Evolutionary conservation across 2,113 vertebrate genomes (phyloP).

Genomic region (Sialia sialis): DNA sequence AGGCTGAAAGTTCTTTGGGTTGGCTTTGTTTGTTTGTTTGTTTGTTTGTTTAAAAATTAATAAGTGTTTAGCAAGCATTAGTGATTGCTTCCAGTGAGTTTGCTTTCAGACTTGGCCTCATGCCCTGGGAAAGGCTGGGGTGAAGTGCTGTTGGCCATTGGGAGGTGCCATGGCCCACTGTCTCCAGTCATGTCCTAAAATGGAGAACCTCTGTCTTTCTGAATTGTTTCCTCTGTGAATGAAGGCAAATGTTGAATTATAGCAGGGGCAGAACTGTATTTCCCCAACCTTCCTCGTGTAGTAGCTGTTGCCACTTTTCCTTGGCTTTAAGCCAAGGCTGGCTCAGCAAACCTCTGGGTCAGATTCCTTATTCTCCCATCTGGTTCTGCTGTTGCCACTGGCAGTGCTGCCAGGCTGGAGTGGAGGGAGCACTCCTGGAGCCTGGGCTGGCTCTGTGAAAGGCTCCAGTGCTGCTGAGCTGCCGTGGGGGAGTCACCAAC

Average conservation of each 20-base stretch:
- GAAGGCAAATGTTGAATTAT: not conserved
- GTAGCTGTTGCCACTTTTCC: not conserved
- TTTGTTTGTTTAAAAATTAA: not conserved
- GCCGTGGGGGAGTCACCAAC: no score
- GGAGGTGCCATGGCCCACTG: not conserved
- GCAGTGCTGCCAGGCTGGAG: not conserved
- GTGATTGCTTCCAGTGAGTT: not conserved
- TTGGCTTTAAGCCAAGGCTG: not conserved
- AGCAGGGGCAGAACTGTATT: not conserved
- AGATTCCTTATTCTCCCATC: not conserved
- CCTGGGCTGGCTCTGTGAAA: not conserved
- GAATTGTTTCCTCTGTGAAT: not conserved
- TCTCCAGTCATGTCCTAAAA: not conserved
- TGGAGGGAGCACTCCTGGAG: no score
- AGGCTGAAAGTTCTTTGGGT: not conserved
- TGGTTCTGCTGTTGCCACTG: rapidly evolving
- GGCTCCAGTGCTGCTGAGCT: rapidly evolving
- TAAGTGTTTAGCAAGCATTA: not conserved
- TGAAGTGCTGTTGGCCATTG: not conserved
- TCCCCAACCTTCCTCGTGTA: not conserved
- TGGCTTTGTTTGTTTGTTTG: not conserved
- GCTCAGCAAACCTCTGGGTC: not conserved
- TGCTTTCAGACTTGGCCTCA: not conserved
- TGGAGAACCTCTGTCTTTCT: not conserved
- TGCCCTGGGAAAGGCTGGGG: not conserved